Evolutionary conservation across 53 echinoderm and acorn worm genomes (phyloP).

Genomic region (Paracentrotus lividus): DNA sequence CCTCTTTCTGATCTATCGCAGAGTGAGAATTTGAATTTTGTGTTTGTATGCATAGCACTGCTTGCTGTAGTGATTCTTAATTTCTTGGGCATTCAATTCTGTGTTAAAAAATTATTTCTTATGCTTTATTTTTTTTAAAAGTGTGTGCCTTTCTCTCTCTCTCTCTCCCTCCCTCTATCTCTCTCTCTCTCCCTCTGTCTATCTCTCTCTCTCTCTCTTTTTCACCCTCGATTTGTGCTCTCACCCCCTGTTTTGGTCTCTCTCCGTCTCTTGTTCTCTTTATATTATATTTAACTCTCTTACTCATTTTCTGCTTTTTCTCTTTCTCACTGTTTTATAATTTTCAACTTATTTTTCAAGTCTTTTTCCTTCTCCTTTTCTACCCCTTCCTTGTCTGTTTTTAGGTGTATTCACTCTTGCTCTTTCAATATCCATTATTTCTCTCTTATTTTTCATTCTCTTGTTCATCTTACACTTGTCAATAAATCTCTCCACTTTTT

Average conservation of each 20-base stretch:
- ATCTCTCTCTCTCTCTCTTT: not conserved
- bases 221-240: not conserved
- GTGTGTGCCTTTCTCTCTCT: not conserved
- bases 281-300: not conserved
- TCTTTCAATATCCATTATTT: not conserved
- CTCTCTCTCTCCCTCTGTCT: not conserved
- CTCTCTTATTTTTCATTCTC: not conserved
- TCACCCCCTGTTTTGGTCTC: not conserved
- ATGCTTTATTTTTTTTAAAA: not conserved
- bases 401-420: too few species aligned
- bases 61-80: not conserved
- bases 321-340: not conserved
- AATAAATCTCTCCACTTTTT: not conserved
- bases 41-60: slow-evolving; percentile 13
- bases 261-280: not conserved
- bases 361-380: not conserved
- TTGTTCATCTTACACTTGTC: too few species aligned
- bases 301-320: not conserved
- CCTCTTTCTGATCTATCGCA: slow-evolving; percentile 83
- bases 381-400: not conserved
- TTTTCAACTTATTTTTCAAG: not conserved
- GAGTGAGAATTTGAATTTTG: slow-evolving; percentile 78
- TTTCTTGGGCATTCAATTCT: not conserved
- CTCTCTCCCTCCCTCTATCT: not conserved
- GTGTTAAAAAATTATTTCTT: not conserved